Evolutionary conservation across 2,797 vertebrate species (phyloP), one percentile per base, ranked within the genome.

Genomic region (Melanotaenia pygmaea): DNA sequence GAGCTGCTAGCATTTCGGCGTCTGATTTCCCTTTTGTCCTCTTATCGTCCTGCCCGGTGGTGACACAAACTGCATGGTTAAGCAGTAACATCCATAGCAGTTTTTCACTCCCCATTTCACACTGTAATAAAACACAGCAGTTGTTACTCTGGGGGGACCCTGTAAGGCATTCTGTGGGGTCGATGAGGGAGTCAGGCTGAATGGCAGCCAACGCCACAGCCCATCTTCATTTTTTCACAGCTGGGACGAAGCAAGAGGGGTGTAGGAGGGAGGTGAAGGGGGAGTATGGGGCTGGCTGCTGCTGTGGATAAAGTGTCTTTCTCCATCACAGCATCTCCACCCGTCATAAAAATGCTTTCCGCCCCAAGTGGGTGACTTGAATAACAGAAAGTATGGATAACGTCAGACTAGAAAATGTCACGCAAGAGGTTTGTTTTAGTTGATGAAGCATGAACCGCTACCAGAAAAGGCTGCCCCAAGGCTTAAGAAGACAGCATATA

Each of bases 101-200:
- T 93, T 93, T 95, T 96, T 96, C 95, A 95, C 79, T 94, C 91
- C 88, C 78, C 86, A 95, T 96, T 96, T 96, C 95, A 96, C 92
- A 93, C 92, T 85, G 77, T 93, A 95, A 95, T 95, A 96, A 95
- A 94, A 95, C 89, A 90, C 95, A 93, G 93, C 90, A 89, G 94
- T 94, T 91, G 93, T 92, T 94, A 92, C 93, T 85, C 91, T 88
- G 86, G 91, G 93, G 90, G 92, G 16, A 92, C 80, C 89, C 93
- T 95, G 94, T 95, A 95, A 95, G 92, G 94, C 90, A 85, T 94
- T 96, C 94, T 96, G 94, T 94, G 92, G 90, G 88, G 89, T 91
- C 84, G 82, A 81, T 89, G 69, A 86, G 93, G 92, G 77, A 92
- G 93, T 92, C 92, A 88, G 92, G 89, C 92, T 95, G 94, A 96